Conservation (phyloP, 2,888 invertebrate species). For the Lithophane leautieri region DNA sequence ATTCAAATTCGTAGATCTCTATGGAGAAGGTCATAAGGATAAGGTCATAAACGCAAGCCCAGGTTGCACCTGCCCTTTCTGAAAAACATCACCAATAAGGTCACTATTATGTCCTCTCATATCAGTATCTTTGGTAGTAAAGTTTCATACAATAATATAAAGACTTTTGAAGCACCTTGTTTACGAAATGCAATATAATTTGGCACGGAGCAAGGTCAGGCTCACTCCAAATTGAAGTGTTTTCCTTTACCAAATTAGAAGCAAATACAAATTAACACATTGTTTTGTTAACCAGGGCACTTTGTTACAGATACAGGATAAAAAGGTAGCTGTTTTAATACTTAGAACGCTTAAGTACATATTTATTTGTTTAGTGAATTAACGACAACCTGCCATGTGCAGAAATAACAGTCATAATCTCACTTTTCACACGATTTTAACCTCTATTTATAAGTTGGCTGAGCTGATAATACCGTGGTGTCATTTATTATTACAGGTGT, state of each 20-base stretch:
- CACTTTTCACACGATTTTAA: slow-evolving; percentile 20
- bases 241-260: slow-evolving; percentile 51
- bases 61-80: neutral
- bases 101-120: too few relatives aligned
- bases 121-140: neutral
- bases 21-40: too few relatives aligned
- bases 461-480: slow-evolving; percentile 35
- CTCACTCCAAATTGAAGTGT: slow-evolving; percentile 44
- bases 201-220: slow-evolving; percentile 49
- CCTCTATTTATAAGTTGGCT: neutral
- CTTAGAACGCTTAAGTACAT: slow-evolving; percentile 10
- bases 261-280: slow-evolving; percentile 21
- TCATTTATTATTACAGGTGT: slow-evolving; percentile 59
- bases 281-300: slow-evolving; percentile 15
- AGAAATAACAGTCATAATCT: slow-evolving; percentile 20
- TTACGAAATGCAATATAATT: slow-evolving; percentile 48
- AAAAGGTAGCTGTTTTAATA: slow-evolving; percentile 4
- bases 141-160: slow-evolving; percentile 13
- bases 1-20: too few relatives aligned
- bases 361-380: slow-evolving; percentile 38
- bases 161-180: slow-evolving; percentile 40
- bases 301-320: slow-evolving; percentile 7
- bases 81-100: neutral
- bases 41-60: neutral
- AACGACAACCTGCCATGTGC: slow-evolving; percentile 20